phyloP scores from a whole-genome alignment of 1,140 invertebrate species.

The Drosophila mauritiana region DNA sequence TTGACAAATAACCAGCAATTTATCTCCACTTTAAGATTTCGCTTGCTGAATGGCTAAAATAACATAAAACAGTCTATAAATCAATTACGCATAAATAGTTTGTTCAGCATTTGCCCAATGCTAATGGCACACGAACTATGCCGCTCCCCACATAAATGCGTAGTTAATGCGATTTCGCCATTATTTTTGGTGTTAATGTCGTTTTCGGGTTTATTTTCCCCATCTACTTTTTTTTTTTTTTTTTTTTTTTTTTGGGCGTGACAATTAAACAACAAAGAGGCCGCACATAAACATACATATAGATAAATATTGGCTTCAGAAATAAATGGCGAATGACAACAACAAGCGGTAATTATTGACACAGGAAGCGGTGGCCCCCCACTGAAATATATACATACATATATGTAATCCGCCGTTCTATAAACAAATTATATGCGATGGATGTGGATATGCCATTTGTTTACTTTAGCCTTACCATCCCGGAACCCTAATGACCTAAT shows the following conservation, averaged over 20 bases:
- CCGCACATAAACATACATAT: background rate
- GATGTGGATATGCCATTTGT: slow-evolving; percentile 9
- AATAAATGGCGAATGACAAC: slow-evolving; percentile 20
- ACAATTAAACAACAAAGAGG: slow-evolving; percentile 33
- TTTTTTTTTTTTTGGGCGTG: slow-evolving; percentile 1
- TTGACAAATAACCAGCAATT: background rate
- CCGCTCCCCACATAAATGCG: background rate
- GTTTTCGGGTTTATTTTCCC: background rate
- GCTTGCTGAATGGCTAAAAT: background rate
- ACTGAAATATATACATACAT: slow-evolving; percentile 7
- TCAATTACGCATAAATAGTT: background rate
- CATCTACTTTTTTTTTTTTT: background rate
- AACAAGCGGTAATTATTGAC: slow-evolving; percentile 51
- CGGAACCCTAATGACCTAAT: slow-evolving; percentile 45
- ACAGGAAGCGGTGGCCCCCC: background rate
- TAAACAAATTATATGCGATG: slow-evolving; percentile 15
- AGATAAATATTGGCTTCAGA: background rate
- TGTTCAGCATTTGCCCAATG: background rate
- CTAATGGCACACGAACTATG: background rate
- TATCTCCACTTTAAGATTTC: background rate
- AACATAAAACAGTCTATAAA: background rate
- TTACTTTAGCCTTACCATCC: background rate
- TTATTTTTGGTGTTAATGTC: slow-evolving; percentile 19
- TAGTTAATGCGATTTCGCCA: slow-evolving; percentile 7
- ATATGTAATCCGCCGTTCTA: background rate